phyloP scores from a whole-genome alignment of 2,113 vertebrate genomes.

The Carettochelys insculpta region DNA sequence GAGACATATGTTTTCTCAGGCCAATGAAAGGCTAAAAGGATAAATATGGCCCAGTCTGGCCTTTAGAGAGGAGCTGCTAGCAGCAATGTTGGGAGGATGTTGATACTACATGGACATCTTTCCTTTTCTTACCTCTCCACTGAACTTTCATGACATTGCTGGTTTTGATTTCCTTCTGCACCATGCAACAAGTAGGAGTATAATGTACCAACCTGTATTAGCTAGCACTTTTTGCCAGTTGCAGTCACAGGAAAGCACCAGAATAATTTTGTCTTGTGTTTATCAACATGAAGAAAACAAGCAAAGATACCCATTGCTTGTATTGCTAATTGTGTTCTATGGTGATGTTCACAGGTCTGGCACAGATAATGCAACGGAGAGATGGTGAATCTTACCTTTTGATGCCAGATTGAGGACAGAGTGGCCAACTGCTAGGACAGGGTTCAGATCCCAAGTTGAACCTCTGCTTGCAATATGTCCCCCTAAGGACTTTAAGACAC shows the following conservation, averaged over 20 bases:
- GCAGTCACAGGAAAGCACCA: background rate
- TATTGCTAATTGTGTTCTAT: background rate
- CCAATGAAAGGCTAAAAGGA: too few relatives aligned
- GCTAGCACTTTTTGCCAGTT: background rate
- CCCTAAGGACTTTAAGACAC: conserved; percentile 80
- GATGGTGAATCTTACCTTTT: conserved; percentile 65
- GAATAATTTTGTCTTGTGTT: background rate
- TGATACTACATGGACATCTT: background rate
- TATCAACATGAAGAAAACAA: background rate
- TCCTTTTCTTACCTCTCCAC: too few relatives aligned
- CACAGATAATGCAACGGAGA: background rate
- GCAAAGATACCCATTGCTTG: background rate
- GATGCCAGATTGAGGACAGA: conserved; percentile 77
- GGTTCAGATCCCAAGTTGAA: conserved; percentile 84
- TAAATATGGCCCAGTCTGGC: background rate
- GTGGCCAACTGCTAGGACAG: conserved; percentile 81
- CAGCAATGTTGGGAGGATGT: background rate
- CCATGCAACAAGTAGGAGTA: background rate
- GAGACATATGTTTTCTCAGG: background rate
- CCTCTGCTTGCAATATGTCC: conserved; percentile 81
- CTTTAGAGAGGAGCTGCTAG: background rate
- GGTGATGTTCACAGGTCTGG: background rate
- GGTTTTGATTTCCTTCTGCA: background rate
- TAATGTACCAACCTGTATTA: background rate
- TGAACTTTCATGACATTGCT: accelerated